Evolutionary conservation across 1,140 invertebrate species (phyloP).

Genomic region (Calycopis cecrops): DNA sequence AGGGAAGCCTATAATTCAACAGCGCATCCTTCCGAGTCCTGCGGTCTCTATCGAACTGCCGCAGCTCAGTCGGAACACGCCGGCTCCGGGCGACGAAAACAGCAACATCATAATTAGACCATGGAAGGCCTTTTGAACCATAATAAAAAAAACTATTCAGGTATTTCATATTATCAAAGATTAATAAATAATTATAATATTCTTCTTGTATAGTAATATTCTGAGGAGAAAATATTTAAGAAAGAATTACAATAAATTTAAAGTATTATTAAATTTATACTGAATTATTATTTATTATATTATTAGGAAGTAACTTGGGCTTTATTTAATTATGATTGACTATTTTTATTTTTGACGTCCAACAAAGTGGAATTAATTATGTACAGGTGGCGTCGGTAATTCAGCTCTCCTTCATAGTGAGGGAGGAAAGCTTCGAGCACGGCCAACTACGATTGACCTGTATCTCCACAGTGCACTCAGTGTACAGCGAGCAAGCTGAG

Average conservation of each 20-base stretch:
- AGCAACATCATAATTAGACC: slow-evolving; percentile 67
- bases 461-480: no score
- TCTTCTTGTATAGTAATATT: no score
- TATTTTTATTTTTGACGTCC: no score
- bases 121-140: slow-evolving; percentile 66
- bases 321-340: no score
- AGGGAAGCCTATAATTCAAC: slow-evolving; percentile 65
- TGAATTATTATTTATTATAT: no score
- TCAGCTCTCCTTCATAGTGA: slow-evolving; percentile 63
- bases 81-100: slow-evolving; percentile 52
- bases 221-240: no score
- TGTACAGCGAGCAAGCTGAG: no score
- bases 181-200: no score
- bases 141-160: slow-evolving; percentile 64
- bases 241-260: no score
- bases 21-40: slow-evolving; percentile 58
- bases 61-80: slow-evolving; percentile 29
- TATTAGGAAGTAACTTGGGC: no score
- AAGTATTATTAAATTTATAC: no score
- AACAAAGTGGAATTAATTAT: no score
- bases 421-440: slow-evolving; percentile 76
- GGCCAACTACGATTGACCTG: slow-evolving; percentile 79
- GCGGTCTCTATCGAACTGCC: slow-evolving; percentile 57
- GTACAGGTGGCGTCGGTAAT: slow-evolving; percentile 56
- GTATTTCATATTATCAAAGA: slow-evolving; percentile 35